Conservation (phyloP, 2,113 vertebrate genomes). For the Gambusia affinis region DNA sequence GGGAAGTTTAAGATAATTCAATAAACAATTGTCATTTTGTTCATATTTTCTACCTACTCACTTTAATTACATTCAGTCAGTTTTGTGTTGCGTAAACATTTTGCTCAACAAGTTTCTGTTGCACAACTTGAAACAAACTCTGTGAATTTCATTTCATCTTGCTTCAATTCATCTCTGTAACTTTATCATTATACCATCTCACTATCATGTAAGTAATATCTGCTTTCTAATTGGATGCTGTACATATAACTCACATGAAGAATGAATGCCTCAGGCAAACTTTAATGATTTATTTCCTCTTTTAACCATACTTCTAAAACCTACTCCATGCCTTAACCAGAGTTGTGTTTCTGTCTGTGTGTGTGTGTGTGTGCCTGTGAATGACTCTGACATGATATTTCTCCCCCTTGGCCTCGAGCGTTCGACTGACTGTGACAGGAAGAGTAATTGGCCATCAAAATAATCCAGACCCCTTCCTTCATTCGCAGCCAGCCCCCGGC, state of each 20-base stretch:
- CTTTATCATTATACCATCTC: constrained; percentile 1
- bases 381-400: constrained; percentile 38
- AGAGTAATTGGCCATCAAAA: constrained; percentile 75
- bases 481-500: constrained; percentile 42
- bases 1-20: background rate
- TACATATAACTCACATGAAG: constrained; percentile 33
- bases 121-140: background rate
- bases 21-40: background rate
- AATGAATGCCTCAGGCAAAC: constrained; percentile 8
- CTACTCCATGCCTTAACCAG: constrained; percentile 28
- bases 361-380: constrained; percentile 31
- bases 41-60: background rate
- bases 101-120: background rate
- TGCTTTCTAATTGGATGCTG: constrained; percentile 43
- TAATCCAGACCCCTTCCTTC: constrained; percentile 68
- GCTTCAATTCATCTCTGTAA: background rate
- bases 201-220: constrained; percentile 24
- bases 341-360: constrained; percentile 14
- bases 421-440: constrained; percentile 62
- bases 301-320: constrained; percentile 25
- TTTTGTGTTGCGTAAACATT: background rate
- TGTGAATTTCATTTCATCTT: background rate
- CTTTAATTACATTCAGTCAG: background rate
- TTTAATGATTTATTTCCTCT: constrained; percentile 47
- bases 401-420: constrained; percentile 49